phyloP scores from a whole-genome alignment of 2,888 invertebrate species.

The Drosophila phalerata region DNA sequence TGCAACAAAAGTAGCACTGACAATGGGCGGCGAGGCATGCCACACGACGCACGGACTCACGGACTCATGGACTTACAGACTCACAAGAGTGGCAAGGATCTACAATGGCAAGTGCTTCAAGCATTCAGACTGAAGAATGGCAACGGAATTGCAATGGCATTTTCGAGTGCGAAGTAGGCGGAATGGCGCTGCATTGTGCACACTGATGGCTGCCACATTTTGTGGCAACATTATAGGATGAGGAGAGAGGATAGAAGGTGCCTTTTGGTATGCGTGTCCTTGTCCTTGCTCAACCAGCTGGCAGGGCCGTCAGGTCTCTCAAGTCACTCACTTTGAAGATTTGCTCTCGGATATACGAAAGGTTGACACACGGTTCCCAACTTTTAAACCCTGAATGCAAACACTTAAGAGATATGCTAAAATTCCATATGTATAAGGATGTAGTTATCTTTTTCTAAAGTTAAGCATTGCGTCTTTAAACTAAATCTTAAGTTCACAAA shows the following conservation, averaged over 20 bases:
- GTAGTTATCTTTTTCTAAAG: neutral
- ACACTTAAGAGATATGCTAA: constrained; percentile 1
- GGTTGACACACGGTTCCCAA: constrained; percentile 27
- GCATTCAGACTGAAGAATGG: constrained; percentile 69
- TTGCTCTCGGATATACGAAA: constrained; percentile 46
- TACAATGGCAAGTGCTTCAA: constrained; percentile 69
- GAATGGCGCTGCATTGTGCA: constrained; percentile 48
- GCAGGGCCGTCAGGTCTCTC: constrained; percentile 31
- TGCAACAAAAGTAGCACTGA: constrained; percentile 78
- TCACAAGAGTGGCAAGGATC: constrained; percentile 18
- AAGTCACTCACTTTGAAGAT: constrained; percentile 63
- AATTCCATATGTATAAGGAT: neutral
- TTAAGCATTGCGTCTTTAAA: neutral
- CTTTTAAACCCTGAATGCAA: constrained; percentile 5
- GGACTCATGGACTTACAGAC: constrained; percentile 41
- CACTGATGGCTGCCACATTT: constrained; percentile 25
- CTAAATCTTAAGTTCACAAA: neutral
- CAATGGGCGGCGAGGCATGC: constrained; percentile 68
- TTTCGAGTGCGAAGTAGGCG: constrained; percentile 56
- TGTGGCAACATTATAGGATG: neutral
- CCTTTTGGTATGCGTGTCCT: constrained; percentile 55
- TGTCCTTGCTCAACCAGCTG: constrained; percentile 70
- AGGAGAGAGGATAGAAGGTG: neutral
- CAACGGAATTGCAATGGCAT: constrained; percentile 76
- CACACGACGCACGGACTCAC: constrained; percentile 55